phyloP scores from a whole-genome alignment of 2,113 vertebrate species.

The Marcusenius ussheri region DNA sequence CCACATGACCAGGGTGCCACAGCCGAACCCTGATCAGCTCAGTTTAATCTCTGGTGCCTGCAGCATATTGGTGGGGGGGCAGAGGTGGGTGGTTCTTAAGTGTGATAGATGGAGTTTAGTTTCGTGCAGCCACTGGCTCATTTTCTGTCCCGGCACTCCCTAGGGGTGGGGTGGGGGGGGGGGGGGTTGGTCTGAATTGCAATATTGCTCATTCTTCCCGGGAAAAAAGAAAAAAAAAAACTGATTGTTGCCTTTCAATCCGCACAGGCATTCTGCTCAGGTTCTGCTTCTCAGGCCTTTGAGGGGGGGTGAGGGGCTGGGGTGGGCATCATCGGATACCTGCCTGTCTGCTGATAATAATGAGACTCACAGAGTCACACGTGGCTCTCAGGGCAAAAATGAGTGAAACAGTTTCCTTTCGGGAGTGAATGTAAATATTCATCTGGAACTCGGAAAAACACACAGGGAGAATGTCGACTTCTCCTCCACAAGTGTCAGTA shows the following conservation, averaged over 20 bases:
- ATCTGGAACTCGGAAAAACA: background rate
- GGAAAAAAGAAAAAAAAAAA: constrained; percentile 19
- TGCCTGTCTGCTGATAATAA: background rate
- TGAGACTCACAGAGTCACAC: background rate
- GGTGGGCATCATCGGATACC: background rate
- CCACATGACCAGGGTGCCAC: constrained; percentile 36
- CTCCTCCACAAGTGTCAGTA: background rate
- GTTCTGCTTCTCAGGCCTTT: constrained; percentile 7
- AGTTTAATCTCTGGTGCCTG: constrained; percentile 33
- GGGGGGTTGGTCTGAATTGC: constrained; percentile 36
- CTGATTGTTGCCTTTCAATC: constrained; percentile 51
- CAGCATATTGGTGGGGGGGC: constrained; percentile 39
- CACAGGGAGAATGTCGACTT: background rate
- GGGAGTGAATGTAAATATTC: background rate
- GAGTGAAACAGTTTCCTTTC: background rate
- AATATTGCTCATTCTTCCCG: constrained; percentile 30
- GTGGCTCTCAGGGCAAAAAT: background rate
- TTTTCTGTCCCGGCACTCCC: constrained; percentile 39
- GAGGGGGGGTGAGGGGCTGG: background rate
- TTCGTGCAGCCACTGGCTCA: constrained; percentile 41
- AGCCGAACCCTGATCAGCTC: constrained; percentile 27
- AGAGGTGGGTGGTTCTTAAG: constrained; percentile 55
- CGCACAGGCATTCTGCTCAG: constrained; percentile 21
- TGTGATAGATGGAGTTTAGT: constrained; percentile 62
- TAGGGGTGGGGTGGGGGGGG: constrained; percentile 31